phyloP scores from a whole-genome alignment of 2,113 vertebrate species.

The Empidonax traillii region DNA sequence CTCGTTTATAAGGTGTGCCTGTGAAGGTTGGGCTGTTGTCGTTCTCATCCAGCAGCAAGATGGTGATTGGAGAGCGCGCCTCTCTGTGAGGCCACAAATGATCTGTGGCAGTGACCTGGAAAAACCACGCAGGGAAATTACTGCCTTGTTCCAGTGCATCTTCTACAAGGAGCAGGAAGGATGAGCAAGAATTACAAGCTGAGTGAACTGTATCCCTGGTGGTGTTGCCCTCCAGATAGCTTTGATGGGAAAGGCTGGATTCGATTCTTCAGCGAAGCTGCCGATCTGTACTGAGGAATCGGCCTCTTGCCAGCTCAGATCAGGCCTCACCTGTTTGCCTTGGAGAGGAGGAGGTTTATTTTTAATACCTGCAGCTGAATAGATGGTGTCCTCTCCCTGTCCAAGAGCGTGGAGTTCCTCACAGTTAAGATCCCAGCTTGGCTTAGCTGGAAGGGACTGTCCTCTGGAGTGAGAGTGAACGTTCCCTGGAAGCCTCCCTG shows the following conservation, averaged over 20 bases:
- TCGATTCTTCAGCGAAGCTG: not conserved
- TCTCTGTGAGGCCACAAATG: not conserved
- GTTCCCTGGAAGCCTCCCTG: constrained; percentile 80
- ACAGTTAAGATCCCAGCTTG: constrained; percentile 71
- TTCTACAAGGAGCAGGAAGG: not conserved
- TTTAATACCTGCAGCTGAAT: constrained; percentile 71
- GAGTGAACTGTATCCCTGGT: not conserved
- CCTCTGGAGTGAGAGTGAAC: constrained; percentile 53
- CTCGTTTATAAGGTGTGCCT: constrained; percentile 42
- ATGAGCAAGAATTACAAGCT: not conserved
- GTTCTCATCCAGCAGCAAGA: constrained; percentile 77
- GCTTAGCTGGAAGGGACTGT: constrained; percentile 71
- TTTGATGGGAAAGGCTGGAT: not conserved
- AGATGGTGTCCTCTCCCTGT: constrained; percentile 64
- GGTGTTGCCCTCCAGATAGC: not conserved
- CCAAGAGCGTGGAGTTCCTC: constrained; percentile 61
- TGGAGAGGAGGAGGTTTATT: not conserved
- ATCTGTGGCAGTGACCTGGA: constrained; percentile 76
- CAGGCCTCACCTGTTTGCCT: not conserved
- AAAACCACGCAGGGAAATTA: not conserved
- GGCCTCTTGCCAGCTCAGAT: not conserved
- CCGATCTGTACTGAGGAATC: not conserved
- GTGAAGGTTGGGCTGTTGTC: constrained; percentile 78
- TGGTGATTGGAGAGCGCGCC: not conserved
- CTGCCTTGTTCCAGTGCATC: not conserved